Base-by-base conservation (phyloP, 2,113 vertebrate genomes). In the Prochilodus magdalenae region DNA sequence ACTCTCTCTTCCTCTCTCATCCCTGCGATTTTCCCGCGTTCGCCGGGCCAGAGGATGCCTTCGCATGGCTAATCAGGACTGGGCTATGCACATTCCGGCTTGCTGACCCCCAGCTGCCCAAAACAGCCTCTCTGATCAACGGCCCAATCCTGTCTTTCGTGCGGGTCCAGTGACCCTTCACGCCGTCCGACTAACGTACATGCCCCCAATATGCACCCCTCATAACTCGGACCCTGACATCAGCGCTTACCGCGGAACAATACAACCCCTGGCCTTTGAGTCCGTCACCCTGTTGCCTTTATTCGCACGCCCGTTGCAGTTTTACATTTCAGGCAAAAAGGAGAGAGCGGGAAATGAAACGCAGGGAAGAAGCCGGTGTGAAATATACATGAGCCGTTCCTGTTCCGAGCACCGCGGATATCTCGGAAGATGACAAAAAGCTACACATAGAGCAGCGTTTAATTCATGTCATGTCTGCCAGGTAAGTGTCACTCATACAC, bases 401-500 rank as follows among this genome's bases (percentile, higher is more conserved):
- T 13, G 62, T 65, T 47, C n/a, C 49, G 20, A 27, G 75, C 33
- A 67, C 24, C 65, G 57, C 5, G 47, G 10, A 55, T 63, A 60
- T 26, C 24, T 12, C 22, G 44, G 24, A 47, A 24, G 53, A 78
- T 55, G 67, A 81, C 69, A 69, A 77, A 81, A 44, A 81, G 55
- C 62, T 36, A 79, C 73, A 49, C 73, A 65, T 74, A 80, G 36
- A 70, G 77, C 72, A 27, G 79, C 75, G 73, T 86, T 86, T 87
- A 85, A 85, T 89, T 88, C 86, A 80, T 70, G 79, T 86, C 85
- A 85, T 83, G 78, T 86, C 80, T 84, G 84, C 77, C 83, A 88
- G 87, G 86, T 87, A 83, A 83, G 86, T 88, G 88, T 88, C 87
- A 87, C 84, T 88, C 83, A 85, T 82, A 84, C 80, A 88, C 87